Base-by-base conservation (phyloP, 2,113 vertebrate species). In the Bujurquina vittata region DNA sequence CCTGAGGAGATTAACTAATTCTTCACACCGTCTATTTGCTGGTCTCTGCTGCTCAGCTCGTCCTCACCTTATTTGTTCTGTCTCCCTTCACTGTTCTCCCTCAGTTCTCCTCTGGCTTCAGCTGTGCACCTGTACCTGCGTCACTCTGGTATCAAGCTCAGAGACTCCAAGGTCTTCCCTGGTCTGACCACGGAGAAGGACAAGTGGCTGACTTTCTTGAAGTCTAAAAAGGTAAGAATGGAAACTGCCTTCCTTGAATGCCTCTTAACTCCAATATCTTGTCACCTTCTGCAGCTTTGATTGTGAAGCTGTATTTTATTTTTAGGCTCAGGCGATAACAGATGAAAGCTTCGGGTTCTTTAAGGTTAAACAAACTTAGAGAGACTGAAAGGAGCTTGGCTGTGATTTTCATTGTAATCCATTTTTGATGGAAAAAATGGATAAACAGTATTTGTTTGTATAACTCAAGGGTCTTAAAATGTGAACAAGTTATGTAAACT, bases 191-290 rank as follows among this genome's bases (percentile, higher is more conserved):
- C 96, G 1, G 98, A 99, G 93, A 97, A 95, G 91, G 98, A 99
- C 89, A 99, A 99, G 93, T 98, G 98, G 98, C 94, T 97, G 0
- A 93, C 96, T 0, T 98, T 98, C 94, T 94, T 99, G 37, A 99
- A 98, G 90, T 74, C 96, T n/a, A 99, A 97, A 77, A 99, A 98
- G 97, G 97, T 98, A 79, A 55, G 37, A 1, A 14, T 2, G 6
- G 23, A 18, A 8, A 11, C 0, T 7, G 12, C 4, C 0, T 15
- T 20, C 4, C 26, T 18, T 14, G 20, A 14, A 1, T 46, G 43
- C 4, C 43, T 46, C 43, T 46, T 15, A 14, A 52, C 7, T 52
- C 5, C 49, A 18, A 7, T 18, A 31, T 31, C 17, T 72, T 31
- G 43, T 72, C 26, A 52, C 0, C 26, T 31, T 72, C 17, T 72